phyloP scores from a whole-genome alignment of 1,140 invertebrate genomes.

The Bombus waltoni region DNA sequence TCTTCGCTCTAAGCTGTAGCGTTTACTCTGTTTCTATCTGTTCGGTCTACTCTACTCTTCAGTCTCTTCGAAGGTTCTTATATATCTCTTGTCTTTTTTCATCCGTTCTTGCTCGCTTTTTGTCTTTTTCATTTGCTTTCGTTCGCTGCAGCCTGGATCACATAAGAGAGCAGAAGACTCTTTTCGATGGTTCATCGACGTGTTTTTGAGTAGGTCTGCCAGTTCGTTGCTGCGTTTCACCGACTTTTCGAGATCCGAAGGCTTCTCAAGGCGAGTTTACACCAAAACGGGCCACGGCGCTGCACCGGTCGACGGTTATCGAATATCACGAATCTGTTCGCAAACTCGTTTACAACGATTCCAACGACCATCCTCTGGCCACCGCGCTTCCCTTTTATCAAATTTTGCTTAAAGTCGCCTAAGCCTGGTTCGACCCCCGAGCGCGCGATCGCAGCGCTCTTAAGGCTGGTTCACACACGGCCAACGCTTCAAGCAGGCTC shows the following conservation, averaged over 20 bases:
- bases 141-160: not conserved
- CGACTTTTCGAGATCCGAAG: slow-evolving; percentile 25
- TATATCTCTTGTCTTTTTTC: not conserved
- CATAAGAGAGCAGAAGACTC: slow-evolving; percentile 8
- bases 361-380: too few relatives aligned
- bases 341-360: too few relatives aligned
- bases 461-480: too few relatives aligned
- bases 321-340: too few relatives aligned
- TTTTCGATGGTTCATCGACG: not conserved
- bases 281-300: too few relatives aligned
- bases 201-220: not conserved
- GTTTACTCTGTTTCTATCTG: not conserved
- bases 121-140: not conserved
- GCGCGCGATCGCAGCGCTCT: too few relatives aligned
- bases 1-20: not conserved
- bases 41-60: not conserved
- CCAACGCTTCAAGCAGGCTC: too few relatives aligned
- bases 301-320: too few relatives aligned
- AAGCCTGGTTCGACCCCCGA: too few relatives aligned
- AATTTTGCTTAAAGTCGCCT: too few relatives aligned
- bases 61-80: slow-evolving; percentile 2
- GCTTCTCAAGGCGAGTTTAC: not conserved
- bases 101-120: not conserved
- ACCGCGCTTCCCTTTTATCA: too few relatives aligned
- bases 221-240: not conserved